Evolutionary conservation across 2,888 invertebrate genomes (phyloP), one percentile per base, ranked within the genome.

Genomic region (Synanthedon andrenaeformis): DNA sequence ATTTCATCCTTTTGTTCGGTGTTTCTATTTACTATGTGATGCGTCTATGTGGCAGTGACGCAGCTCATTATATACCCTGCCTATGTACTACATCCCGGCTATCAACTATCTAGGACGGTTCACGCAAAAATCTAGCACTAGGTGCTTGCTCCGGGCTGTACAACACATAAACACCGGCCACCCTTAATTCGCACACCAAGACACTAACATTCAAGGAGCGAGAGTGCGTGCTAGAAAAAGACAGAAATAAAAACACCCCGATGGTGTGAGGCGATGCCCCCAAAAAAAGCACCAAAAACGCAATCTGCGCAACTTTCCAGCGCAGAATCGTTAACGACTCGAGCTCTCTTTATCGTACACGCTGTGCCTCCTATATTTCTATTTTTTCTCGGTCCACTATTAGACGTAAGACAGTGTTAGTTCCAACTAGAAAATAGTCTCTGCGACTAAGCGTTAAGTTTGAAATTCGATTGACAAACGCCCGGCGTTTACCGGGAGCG

Each of bases 271-370:
- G 86, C 67, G 79, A 67, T 84, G 82, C 85, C 87, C 85, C 85
- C 85, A 87, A 88, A 88, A 88, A 88, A 88, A 87, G 83, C 86
- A 86, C 87, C 88, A 88, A 88, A 88, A 88, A 88, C 87, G 82
- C 81, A 84, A 86, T 85, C 88, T 88, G 88, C 88, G 88, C 88
- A 88, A 88, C 88, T 87, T 88, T 79, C 85, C 87, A 81, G 88
- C 88, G 88, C 88, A 88, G 86, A 88, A 88, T 88, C 88, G 88
- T 88, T 88, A 88, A 85, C 86, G 83, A 86, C 83, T 84, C 81
- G 81, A 76, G 82, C 82, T 85, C 87, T 87, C 86, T 87, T 86
- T 87, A 87, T 85, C 86, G 82, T 85, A 74, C 81, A 78, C 78
- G 79, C 79, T 74, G 79, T 81, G 82, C 82, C 85, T 85, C 84